Percentiles rank a stretch among this genome's conserved stretches.
These are phyloP conservation scores for Euura lappo DNA, from an alignment of 1,140 invertebrate species.

Conservation along the genomic window DNA sequence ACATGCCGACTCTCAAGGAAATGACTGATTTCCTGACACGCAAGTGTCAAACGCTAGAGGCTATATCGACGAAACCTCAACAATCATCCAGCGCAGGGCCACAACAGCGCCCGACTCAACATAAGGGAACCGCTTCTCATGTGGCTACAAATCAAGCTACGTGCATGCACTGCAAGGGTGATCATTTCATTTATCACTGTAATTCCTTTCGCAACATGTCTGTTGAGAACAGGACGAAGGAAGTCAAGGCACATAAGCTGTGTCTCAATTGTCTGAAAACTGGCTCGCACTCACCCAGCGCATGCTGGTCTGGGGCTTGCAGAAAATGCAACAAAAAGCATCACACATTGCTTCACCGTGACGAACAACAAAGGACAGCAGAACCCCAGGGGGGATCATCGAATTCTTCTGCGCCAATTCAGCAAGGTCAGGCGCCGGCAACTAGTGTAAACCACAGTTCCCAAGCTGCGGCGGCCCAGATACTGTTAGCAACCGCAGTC, in stretches of 20 bases:
- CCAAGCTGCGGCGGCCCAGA: not conserved
- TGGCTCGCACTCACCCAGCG: slow-evolving; percentile 22
- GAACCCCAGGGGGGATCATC: not conserved
- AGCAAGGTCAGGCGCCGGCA: not conserved
- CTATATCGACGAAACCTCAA: not conserved
- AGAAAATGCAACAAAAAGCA: slow-evolving; percentile 19
- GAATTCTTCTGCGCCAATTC: not conserved
- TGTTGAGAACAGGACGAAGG: slow-evolving; percentile 21
- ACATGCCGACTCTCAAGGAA: not conserved
- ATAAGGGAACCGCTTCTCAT: not conserved
- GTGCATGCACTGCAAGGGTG: slow-evolving; percentile 20
- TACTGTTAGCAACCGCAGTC: too few species aligned
- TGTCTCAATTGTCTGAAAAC: slow-evolving; percentile 26
- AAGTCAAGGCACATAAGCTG: slow-evolving; percentile 16
- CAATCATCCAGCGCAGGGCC: not conserved
- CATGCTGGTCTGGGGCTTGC: slow-evolving; percentile 25
- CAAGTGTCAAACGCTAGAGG: too few species aligned
- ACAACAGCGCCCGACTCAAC: not conserved
- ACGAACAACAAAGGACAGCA: not conserved
- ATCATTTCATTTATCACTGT: slow-evolving; percentile 25
- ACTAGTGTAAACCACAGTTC: not conserved
- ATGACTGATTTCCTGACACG: slow-evolving; percentile 20
- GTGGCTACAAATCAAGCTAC: not conserved
- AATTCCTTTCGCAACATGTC: slow-evolving; percentile 18
- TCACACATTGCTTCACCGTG: slow-evolving; percentile 16